These are phyloP conservation scores for Protosalanx chinensis DNA, from an alignment of 2,797 vertebrate genomes.

Conservation along the genomic window DNA sequence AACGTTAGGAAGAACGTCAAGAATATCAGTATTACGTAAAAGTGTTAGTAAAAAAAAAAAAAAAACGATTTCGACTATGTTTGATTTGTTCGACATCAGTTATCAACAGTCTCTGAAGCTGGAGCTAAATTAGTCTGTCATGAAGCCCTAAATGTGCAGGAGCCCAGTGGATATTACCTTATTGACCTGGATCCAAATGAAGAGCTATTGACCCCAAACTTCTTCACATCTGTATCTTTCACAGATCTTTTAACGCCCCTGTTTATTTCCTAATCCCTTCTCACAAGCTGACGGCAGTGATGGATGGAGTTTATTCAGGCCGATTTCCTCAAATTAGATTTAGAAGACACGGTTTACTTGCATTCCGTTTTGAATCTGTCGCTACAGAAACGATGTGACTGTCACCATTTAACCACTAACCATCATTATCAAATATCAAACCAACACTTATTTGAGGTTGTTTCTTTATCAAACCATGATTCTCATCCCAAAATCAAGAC, in stretches of 20 bases:
- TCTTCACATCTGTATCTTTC: not conserved
- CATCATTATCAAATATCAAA: too few species aligned
- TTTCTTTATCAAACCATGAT: too few species aligned
- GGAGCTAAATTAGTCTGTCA: not conserved
- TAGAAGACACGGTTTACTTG: not conserved
- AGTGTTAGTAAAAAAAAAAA: too few species aligned
- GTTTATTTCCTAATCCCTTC: constrained; percentile 3
- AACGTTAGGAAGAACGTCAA: too few species aligned
- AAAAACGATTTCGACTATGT: not conserved
- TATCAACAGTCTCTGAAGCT: too few species aligned
- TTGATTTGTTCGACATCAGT: not conserved
- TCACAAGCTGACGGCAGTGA: not conserved
- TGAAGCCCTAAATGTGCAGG: not conserved
- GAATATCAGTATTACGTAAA: not conserved
- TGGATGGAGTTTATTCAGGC: not conserved
- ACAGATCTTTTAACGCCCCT: constrained; percentile 13
- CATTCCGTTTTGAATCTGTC: not conserved
- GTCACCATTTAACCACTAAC: too few species aligned
- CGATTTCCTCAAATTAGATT: constrained; percentile 7
- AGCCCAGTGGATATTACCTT: constrained; percentile 2
- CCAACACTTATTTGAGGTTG: too few species aligned
- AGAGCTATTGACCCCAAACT: constrained; percentile 1
- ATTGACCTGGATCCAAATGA: too few species aligned
- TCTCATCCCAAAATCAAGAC: too few species aligned
- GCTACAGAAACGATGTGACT: not conserved